Evolutionary conservation across 2,113 vertebrate species (phyloP).

Genomic region (Chelonoidis abingdonii): DNA sequence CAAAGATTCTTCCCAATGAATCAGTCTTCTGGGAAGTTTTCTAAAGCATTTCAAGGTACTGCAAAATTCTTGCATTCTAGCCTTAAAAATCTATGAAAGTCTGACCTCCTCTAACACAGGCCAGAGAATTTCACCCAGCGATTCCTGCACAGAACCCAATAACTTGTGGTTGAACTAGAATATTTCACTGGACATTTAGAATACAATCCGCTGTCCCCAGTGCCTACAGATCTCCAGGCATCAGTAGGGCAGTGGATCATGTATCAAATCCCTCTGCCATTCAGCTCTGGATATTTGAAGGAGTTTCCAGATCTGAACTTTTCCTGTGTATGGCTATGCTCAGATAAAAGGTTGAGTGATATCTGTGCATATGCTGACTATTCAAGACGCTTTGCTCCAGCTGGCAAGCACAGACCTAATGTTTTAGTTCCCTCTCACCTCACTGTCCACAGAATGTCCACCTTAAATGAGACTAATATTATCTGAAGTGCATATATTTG

Average conservation of each 20-base stretch:
- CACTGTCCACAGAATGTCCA: neutral
- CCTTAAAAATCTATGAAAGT: no score
- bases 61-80: neutral
- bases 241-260: neutral
- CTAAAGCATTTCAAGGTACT: neutral
- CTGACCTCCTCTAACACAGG: neutral
- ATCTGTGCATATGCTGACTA: rapidly evolving
- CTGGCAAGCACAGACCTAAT: neutral
- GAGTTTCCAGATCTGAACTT: neutral
- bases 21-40: neutral
- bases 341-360: neutral
- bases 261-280: neutral
- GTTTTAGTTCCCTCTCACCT: neutral
- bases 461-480: neutral
- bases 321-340: neutral
- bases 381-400: neutral
- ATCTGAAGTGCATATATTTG: neutral
- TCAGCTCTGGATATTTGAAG: neutral
- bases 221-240: neutral
- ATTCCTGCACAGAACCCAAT: neutral
- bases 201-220: neutral
- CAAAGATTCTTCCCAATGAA: neutral
- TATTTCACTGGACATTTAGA: neutral
- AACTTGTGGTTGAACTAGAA: neutral
- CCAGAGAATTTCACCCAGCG: neutral